phyloP scores from a whole-genome alignment of 2,888 invertebrate genomes.

The Pharmacophagus antenor region DNA sequence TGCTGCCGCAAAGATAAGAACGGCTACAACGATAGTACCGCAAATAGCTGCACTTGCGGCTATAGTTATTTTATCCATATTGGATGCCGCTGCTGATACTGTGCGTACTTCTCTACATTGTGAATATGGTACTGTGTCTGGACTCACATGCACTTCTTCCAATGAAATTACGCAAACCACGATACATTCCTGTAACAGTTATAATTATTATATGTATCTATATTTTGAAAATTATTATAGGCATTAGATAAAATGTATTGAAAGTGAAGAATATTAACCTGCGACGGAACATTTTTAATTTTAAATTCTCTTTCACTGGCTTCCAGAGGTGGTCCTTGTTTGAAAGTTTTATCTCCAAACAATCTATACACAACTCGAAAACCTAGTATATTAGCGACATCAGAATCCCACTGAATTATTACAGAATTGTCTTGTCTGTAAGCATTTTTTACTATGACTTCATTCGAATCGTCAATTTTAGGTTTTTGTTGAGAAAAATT shows the following conservation, averaged over 20 bases:
- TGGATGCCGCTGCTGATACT: slow-evolving; percentile 89
- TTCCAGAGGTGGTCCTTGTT: slow-evolving; percentile 93
- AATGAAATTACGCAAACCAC: slow-evolving; percentile 95
- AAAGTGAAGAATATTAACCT: slow-evolving; percentile 75
- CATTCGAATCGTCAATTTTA: slow-evolving; percentile 85
- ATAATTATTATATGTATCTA: slow-evolving; percentile 3
- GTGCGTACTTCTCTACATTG: slow-evolving; percentile 95
- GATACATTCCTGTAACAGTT: slow-evolving; percentile 88
- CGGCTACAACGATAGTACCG: slow-evolving; percentile 94
- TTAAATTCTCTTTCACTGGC: slow-evolving; percentile 94
- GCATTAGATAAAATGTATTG: slow-evolving; percentile 3
- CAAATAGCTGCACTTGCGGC: slow-evolving; percentile 96
- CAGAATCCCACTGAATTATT: slow-evolving; percentile 95
- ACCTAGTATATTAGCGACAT: slow-evolving; percentile 92
- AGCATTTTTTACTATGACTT: slow-evolving; percentile 92
- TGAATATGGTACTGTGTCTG: slow-evolving; percentile 90
- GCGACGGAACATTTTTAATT: slow-evolving; percentile 94
- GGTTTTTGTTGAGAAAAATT: slow-evolving; percentile 84
- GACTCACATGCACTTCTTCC: slow-evolving; percentile 93
- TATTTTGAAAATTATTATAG: slow-evolving; percentile 34
- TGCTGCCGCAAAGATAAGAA: slow-evolving; percentile 93
- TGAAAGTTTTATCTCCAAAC: slow-evolving; percentile 94
- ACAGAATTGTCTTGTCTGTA: slow-evolving; percentile 92
- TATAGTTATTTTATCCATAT: slow-evolving; percentile 97
- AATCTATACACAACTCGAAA: slow-evolving; percentile 93